Conservation (phyloP, 2,797 vertebrate species). For the Malacoraja senta region DNA sequence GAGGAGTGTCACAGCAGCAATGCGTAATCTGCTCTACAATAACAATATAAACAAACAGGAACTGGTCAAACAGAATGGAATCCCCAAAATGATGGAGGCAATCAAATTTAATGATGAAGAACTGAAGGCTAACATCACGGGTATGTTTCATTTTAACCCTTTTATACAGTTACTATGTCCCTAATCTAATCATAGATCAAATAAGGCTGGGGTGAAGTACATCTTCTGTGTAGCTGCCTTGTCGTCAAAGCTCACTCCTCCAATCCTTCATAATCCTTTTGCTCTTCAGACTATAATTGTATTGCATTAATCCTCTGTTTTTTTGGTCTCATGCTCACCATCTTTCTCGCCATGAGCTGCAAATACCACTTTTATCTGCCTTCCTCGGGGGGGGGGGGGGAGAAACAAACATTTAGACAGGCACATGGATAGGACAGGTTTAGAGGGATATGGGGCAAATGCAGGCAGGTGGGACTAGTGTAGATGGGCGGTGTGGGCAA, state of each 20-base stretch:
- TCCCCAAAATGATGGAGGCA: conserved; percentile 68
- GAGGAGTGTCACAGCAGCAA: conserved; percentile 81
- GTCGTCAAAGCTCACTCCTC: not conserved
- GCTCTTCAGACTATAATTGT: not conserved
- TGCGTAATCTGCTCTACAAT: conserved; percentile 89
- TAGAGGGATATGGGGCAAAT: no score
- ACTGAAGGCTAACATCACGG: conserved; percentile 87
- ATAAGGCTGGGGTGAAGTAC: not conserved
- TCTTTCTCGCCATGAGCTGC: no score
- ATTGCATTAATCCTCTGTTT: not conserved
- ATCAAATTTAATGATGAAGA: conserved; percentile 75
- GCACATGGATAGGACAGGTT: no score
- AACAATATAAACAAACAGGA: conserved; percentile 76
- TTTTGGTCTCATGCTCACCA: no score
- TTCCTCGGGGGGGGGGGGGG: no score
- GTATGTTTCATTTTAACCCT: conserved; percentile 51
- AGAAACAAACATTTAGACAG: no score
- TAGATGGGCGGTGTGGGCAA: no score
- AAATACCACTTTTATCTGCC: no score
- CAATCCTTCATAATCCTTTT: not conserved
- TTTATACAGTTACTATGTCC: not conserved
- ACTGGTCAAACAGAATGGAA: conserved; percentile 75
- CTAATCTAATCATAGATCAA: not conserved
- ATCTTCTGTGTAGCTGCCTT: not conserved
- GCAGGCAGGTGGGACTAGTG: no score